phyloP scores from a whole-genome alignment of 2,113 vertebrate genomes.

The Felis chaus region DNA sequence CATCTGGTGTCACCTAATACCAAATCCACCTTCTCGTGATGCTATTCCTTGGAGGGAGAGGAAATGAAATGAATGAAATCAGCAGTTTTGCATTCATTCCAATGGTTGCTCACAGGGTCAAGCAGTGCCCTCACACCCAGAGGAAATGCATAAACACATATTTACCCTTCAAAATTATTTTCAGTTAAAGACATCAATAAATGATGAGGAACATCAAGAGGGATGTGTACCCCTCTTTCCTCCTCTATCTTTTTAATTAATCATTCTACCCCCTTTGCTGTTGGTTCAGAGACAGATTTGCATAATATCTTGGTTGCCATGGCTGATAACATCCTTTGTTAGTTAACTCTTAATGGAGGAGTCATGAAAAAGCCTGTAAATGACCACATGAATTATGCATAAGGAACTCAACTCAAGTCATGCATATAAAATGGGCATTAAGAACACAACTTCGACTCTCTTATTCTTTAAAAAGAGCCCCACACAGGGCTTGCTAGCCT shows the following conservation, averaged over 20 bases:
- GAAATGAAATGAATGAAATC: conserved; percentile 14
- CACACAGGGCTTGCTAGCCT: background rate
- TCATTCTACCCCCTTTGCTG: background rate
- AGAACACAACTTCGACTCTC: conserved; percentile 42
- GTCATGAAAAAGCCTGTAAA: conserved; percentile 63
- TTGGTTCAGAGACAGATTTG: conserved; percentile 61
- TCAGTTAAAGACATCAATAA: conserved; percentile 48
- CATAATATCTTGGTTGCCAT: conserved; percentile 53
- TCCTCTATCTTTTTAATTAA: conserved; percentile 45
- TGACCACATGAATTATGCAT: conserved; percentile 76
- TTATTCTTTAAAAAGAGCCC: conserved; percentile 37
- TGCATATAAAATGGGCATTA: conserved; percentile 76
- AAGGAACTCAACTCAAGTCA: conserved; percentile 69
- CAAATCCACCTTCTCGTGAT: background rate
- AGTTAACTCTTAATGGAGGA: conserved; percentile 62
- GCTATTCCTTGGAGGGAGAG: background rate
- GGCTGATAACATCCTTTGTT: conserved; percentile 50
- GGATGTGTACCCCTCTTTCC: background rate
- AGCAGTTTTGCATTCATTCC: background rate
- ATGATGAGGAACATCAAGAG: background rate
- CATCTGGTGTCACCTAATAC: background rate
- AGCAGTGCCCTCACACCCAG: background rate
- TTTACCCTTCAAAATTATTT: conserved; percentile 53
- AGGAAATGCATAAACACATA: background rate
- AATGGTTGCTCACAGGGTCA: background rate